Evolutionary conservation across 2,797 vertebrate genomes (phyloP).

Genomic region (Enteromius thamalakanensis): DNA sequence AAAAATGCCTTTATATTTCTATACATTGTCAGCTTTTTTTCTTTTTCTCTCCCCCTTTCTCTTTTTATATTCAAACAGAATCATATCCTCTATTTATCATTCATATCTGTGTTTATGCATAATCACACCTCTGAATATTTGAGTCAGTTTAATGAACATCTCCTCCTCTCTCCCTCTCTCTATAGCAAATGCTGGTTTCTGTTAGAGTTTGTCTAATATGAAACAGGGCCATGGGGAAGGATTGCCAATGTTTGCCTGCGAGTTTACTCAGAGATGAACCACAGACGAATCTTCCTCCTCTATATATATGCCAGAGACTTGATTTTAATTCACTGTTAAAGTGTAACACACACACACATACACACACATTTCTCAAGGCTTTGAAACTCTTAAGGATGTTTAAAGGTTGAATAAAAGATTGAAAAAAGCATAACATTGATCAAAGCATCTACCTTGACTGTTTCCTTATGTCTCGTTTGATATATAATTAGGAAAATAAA

Average conservation of each 20-base stretch:
- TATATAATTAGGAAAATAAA: constrained; percentile 41
- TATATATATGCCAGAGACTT: constrained; percentile 61
- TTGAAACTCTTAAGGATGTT: constrained; percentile 61
- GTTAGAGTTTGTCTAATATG: constrained; percentile 75
- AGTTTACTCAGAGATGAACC: constrained; percentile 73
- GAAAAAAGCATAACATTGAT: constrained; percentile 45
- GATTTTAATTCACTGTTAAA: constrained; percentile 60
- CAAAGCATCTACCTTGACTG: constrained; percentile 22
- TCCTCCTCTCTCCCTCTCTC: constrained; percentile 38
- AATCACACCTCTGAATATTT: constrained; percentile 70
- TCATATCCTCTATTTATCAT: constrained; percentile 68
- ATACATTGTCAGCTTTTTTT: neutral
- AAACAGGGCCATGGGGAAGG: constrained; percentile 68
- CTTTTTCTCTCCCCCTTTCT: constrained; percentile 42
- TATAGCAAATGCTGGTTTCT: constrained; percentile 68
- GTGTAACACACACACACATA: constrained; percentile 44
- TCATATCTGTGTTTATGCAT: constrained; percentile 71
- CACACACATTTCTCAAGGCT: constrained; percentile 51
- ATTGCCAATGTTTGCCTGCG: constrained; percentile 75
- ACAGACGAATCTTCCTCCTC: constrained; percentile 70
- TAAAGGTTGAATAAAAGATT: constrained; percentile 34
- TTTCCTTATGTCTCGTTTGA: constrained; percentile 31
- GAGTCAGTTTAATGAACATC: constrained; percentile 70
- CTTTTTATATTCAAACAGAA: constrained; percentile 54
- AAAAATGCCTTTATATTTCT: neutral